Evolutionary conservation across 2,888 invertebrate genomes (phyloP).

Genomic region (Nebria brevicollis): DNA sequence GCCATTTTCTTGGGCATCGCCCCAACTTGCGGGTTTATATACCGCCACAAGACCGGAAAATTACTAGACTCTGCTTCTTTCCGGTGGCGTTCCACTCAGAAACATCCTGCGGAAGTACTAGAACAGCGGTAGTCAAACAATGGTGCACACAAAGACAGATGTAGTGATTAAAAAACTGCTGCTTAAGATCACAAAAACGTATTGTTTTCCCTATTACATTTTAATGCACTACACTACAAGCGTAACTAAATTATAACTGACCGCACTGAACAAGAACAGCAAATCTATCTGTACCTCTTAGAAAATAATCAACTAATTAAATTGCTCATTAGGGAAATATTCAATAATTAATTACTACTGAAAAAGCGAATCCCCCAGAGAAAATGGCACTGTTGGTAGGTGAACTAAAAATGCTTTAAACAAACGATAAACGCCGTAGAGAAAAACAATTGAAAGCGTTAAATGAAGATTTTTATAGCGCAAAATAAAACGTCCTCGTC

Average conservation of each 20-base stretch:
- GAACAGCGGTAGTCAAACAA: slow-evolving; percentile 41
- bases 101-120: slow-evolving; percentile 35
- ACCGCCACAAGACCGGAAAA: slow-evolving; percentile 44
- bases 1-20: not conserved
- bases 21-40: not conserved
- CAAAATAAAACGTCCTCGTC: slow-evolving; percentile 22
- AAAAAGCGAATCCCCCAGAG: not conserved
- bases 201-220: not conserved
- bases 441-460: not conserved
- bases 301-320: not conserved
- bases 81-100: slow-evolving; percentile 40
- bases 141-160: slow-evolving; percentile 11
- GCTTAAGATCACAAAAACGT: not conserved
- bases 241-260: no score
- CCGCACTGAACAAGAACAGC: no score
- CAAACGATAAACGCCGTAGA: not conserved
- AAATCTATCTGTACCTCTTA: not conserved
- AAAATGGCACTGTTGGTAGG: not conserved
- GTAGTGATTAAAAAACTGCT: not conserved
- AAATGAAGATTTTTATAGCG: slow-evolving; percentile 33
- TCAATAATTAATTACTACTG: not conserved
- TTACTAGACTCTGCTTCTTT: slow-evolving; percentile 43
- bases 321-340: not conserved
- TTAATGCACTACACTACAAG: not conserved
- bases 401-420: not conserved